phyloP scores from a whole-genome alignment of 2,888 invertebrate genomes.

The Euproctis similis region DNA sequence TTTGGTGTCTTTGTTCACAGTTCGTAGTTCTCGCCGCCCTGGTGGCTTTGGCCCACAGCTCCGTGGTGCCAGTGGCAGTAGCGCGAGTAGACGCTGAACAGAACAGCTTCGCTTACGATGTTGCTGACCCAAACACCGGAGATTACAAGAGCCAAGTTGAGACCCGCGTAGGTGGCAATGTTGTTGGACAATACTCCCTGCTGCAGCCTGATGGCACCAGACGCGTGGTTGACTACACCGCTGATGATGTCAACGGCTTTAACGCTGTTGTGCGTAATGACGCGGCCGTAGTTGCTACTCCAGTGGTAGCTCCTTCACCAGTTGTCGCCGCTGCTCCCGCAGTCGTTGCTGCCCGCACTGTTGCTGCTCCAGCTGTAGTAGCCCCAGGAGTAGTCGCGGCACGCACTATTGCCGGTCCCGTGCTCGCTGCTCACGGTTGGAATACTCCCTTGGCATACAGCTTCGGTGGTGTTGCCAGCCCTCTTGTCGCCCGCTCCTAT shows the following conservation, averaged over 20 bases:
- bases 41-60: constrained; percentile 52
- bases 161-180: constrained; percentile 68
- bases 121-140: constrained; percentile 74
- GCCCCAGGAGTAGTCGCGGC: constrained; percentile 4
- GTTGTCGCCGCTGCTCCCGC: constrained; percentile 34
- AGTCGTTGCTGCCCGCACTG: constrained; percentile 21
- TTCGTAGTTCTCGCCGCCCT: constrained; percentile 61
- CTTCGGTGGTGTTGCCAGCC: not conserved
- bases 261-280: constrained; percentile 75
- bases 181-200: constrained; percentile 74
- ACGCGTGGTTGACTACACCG: constrained; percentile 74
- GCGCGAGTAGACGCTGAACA: constrained; percentile 68
- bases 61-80: constrained; percentile 70
- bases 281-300: constrained; percentile 49
- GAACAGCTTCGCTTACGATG: constrained; percentile 73
- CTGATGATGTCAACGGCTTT: constrained; percentile 74
- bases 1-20: constrained; percentile 29
- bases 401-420: constrained; percentile 7
- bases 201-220: constrained; percentile 73
- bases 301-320: constrained; percentile 38
- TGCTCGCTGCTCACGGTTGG: constrained; percentile 5
- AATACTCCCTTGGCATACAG: no score
- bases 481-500: constrained; percentile 19
- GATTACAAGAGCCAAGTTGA: constrained; percentile 76
- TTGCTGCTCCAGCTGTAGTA: constrained; percentile 16